phyloP scores from a whole-genome alignment of 2,888 invertebrate genomes.

The Cancer borealis region DNA sequence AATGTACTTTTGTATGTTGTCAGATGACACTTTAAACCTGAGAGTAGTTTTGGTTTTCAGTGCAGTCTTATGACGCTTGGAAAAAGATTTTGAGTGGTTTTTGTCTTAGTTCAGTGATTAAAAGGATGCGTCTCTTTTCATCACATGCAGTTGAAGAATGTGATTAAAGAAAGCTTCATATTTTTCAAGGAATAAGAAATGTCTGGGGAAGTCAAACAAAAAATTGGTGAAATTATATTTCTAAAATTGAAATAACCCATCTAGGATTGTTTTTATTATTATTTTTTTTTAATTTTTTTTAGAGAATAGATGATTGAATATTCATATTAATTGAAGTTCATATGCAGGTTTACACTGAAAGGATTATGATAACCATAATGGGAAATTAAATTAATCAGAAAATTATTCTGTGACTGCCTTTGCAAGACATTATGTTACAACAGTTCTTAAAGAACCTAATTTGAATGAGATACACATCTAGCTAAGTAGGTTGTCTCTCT shows the following conservation, averaged over 20 bases:
- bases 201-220: background rate
- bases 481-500: slow-evolving; percentile 71
- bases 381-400: background rate
- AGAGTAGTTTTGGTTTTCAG: background rate
- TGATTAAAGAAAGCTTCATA: background rate
- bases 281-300: too few species aligned
- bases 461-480: slow-evolving; percentile 26
- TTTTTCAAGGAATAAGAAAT: background rate
- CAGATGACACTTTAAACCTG: background rate
- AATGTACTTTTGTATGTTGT: background rate
- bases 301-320: background rate
- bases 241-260: background rate
- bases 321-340: background rate
- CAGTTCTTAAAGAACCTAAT: background rate
- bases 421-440: background rate
- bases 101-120: background rate
- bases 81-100: background rate
- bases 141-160: background rate
- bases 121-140: background rate
- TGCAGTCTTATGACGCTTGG: background rate
- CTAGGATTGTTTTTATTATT: background rate
- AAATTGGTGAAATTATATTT: background rate
- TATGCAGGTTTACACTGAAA: background rate
- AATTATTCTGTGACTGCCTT: background rate
- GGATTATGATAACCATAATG: background rate